phyloP scores from a whole-genome alignment of 2,113 vertebrate species.

The Uropsilus gracilis region DNA sequence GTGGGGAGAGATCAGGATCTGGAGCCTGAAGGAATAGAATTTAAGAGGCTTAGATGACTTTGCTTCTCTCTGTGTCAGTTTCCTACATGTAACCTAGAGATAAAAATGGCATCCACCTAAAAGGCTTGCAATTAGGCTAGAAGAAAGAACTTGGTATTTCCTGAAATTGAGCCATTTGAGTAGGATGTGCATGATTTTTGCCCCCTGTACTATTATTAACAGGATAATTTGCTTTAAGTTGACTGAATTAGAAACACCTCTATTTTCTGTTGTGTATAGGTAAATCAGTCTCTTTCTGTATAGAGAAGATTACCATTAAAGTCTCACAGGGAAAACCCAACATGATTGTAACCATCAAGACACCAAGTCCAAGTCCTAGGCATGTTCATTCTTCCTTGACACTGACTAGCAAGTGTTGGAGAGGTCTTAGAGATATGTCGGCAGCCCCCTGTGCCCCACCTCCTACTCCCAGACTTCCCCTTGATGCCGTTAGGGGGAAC shows the following conservation, averaged over 20 bases:
- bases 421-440: not conserved
- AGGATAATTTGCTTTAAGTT: not conserved
- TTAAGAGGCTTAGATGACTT: not conserved
- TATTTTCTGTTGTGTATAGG: not conserved
- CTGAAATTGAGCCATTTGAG: not conserved
- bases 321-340: not conserved
- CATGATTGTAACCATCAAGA: not conserved
- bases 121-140: not conserved
- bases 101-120: not conserved
- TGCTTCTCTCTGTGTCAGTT: not conserved
- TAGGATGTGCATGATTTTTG: not conserved
- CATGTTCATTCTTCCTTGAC: not conserved
- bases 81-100: not conserved
- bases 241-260: not conserved
- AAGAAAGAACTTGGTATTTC: not conserved
- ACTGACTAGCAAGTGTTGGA: not conserved
- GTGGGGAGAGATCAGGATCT: not conserved
- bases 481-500: not conserved
- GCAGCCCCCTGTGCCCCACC: not conserved
- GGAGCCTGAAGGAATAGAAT: not conserved
- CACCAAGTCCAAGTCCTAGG: not conserved
- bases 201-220: not conserved
- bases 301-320: not conserved
- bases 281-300: not conserved
- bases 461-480: not conserved